These are phyloP conservation scores for Polydrusus tereticollis DNA, from an alignment of 2,888 invertebrate genomes.

Conservation along the genomic window DNA sequence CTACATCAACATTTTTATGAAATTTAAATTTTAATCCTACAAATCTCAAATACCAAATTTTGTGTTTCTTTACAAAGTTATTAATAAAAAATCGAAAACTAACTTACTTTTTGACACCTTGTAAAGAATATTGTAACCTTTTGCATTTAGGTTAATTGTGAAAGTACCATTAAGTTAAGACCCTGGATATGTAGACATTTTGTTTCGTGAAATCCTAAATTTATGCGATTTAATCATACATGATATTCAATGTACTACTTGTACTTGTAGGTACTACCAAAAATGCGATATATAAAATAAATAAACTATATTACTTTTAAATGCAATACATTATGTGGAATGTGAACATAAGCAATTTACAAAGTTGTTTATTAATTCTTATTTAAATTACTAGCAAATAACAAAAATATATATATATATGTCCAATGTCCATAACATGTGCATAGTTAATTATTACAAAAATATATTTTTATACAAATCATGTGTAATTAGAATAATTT, in stretches of 20 bases:
- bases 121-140: too few species aligned
- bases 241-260: neutral
- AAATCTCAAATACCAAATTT: too few species aligned
- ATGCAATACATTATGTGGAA: conserved; percentile 46
- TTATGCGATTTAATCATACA: too few species aligned
- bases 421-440: conserved; percentile 52
- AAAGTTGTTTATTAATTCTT: conserved; percentile 35
- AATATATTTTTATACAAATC: conserved; percentile 43
- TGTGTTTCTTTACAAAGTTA: too few species aligned
- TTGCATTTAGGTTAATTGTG: too few species aligned
- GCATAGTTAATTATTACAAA: conserved; percentile 48
- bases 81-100: too few species aligned
- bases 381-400: conserved; percentile 53
- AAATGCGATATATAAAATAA: conserved; percentile 35
- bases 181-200: too few species aligned
- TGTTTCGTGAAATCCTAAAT: too few species aligned
- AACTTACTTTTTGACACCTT: too few species aligned
- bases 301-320: conserved; percentile 48
- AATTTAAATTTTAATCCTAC: too few species aligned
- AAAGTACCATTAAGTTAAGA: too few species aligned
- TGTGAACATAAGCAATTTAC: conserved; percentile 49
- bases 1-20: too few species aligned
- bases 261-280: neutral
- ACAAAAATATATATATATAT: conserved; percentile 53
- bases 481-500: conserved; percentile 34